These are phyloP conservation scores for Byasa hedistus DNA, from an alignment of 2,888 invertebrate species.

Conservation along the genomic window DNA sequence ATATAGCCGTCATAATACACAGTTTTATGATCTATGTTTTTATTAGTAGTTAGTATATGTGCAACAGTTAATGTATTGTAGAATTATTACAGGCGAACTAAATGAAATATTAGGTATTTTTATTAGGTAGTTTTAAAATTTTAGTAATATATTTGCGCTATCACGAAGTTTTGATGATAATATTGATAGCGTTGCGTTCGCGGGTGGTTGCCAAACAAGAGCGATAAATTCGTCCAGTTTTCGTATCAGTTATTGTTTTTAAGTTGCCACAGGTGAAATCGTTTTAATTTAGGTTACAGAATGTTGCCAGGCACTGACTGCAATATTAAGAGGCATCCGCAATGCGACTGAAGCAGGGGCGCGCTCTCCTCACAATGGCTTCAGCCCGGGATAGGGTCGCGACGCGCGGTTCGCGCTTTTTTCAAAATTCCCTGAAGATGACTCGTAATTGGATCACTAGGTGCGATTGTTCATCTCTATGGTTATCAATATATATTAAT, in stretches of 20 bases:
- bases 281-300: slow-evolving; percentile 23
- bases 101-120: too few species aligned
- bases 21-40: too few species aligned
- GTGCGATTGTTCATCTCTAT: too few species aligned
- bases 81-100: too few species aligned
- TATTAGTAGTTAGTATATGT: too few species aligned
- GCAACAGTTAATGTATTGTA: too few species aligned
- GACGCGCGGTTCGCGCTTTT: not conserved
- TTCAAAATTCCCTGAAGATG: not conserved
- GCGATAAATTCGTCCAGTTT: not conserved
- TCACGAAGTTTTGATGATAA: too few species aligned
- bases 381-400: slow-evolving; percentile 22
- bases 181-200: too few species aligned
- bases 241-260: slow-evolving; percentile 4
- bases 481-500: too few species aligned
- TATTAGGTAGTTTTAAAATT: too few species aligned
- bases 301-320: slow-evolving; percentile 29
- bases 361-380: slow-evolving; percentile 26
- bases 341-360: slow-evolving; percentile 28
- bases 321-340: slow-evolving; percentile 30
- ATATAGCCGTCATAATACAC: too few species aligned
- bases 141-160: too few species aligned
- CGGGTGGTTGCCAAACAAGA: not conserved
- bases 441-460: slow-evolving; percentile 4
- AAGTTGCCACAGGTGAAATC: slow-evolving; percentile 18